Percentiles rank a stretch among this genome's conserved stretches.
Conservation (phyloP, 2,888 invertebrate species). For the Balanococcus diminutus region DNA sequence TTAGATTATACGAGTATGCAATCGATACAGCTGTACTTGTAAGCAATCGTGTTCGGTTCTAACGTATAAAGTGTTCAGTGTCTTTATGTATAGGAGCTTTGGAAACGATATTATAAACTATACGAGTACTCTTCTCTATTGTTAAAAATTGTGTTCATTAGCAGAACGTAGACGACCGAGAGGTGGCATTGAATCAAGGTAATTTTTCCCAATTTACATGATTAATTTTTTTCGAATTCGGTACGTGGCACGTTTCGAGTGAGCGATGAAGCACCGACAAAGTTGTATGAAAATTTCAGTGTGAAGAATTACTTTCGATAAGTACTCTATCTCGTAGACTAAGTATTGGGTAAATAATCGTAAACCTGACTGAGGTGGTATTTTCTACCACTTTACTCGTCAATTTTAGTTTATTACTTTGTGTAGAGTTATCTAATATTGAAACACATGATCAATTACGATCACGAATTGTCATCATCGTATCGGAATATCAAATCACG, state of each 20-base stretch:
- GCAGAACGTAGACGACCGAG: background rate
- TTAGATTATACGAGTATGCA: background rate
- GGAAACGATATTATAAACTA: background rate
- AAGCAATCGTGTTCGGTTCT: background rate
- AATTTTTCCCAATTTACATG: slow-evolving; percentile 8
- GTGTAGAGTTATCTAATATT: no score
- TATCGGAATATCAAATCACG: no score
- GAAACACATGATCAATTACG: no score
- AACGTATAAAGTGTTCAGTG: background rate
- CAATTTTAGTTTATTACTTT: no score
- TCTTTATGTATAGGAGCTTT: background rate
- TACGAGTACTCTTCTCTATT: background rate
- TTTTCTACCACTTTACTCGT: no score
- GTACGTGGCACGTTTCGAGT: background rate
- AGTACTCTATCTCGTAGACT: background rate
- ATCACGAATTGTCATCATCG: no score
- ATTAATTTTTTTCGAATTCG: slow-evolving; percentile 5
- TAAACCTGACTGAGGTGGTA: no score
- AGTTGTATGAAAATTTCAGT: background rate
- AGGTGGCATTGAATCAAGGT: background rate
- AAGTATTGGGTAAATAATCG: background rate
- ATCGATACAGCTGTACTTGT: background rate
- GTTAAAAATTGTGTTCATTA: slow-evolving; percentile 12
- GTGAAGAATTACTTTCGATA: background rate
- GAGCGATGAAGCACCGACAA: background rate